Percentiles rank a stretch among this genome's conserved stretches.
Conservation (phyloP, 2,797 vertebrate genomes). For the Mus minutoides region DNA sequence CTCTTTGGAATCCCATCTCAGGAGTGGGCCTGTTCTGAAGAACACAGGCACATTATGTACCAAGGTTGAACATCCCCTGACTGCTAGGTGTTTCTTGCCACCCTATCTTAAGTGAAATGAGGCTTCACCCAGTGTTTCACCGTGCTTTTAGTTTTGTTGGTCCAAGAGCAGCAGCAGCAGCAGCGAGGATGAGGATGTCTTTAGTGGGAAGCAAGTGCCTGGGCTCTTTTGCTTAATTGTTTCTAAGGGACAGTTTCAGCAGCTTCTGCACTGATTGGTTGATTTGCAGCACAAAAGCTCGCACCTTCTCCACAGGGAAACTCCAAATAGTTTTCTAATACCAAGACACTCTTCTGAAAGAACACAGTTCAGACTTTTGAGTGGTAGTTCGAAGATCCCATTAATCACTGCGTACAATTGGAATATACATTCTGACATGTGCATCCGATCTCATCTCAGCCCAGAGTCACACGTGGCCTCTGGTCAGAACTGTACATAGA, state of each 20-base stretch:
- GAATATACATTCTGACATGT: constrained; percentile 69
- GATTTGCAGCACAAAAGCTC: constrained; percentile 88
- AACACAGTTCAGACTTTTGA: constrained; percentile 79
- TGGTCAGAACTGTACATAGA: constrained; percentile 11
- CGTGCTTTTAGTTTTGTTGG: constrained; percentile 79
- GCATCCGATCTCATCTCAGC: constrained; percentile 45
- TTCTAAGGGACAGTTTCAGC: constrained; percentile 85
- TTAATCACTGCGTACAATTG: constrained; percentile 76
- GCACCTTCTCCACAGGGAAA: constrained; percentile 84
- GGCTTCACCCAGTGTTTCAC: constrained; percentile 70
- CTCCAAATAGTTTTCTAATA: constrained; percentile 86
- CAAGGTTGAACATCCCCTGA: background rate
- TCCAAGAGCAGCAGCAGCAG: constrained; percentile 75
- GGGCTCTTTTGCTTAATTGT: constrained; percentile 86
- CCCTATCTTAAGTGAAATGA: background rate
- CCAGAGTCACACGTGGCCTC: constrained; percentile 63
- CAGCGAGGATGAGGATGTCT: constrained; percentile 58
- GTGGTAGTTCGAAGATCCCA: constrained; percentile 77
- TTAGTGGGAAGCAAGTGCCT: constrained; percentile 72
- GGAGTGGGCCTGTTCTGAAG: background rate
- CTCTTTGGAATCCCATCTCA: background rate
- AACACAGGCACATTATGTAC: background rate
- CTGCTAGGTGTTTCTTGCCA: background rate
- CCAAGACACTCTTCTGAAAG: constrained; percentile 78
- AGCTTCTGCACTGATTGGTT: constrained; percentile 85